These are phyloP conservation scores for Sitophilus oryzae DNA, from an alignment of 1,140 invertebrate genomes.

Conservation along the genomic window DNA sequence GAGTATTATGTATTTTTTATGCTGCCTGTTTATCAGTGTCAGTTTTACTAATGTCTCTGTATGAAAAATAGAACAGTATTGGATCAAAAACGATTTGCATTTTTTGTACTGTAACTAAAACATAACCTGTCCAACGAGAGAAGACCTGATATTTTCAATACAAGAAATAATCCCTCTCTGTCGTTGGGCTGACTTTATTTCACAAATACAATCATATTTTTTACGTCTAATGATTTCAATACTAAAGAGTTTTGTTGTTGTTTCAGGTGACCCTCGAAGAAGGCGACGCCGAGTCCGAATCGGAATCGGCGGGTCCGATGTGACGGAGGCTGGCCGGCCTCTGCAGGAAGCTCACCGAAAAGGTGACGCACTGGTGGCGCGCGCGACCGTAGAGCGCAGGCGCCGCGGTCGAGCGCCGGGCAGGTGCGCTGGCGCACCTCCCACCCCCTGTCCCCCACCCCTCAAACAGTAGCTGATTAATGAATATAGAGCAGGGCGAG, in stretches of 20 bases:
- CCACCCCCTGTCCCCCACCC: too few relatives aligned
- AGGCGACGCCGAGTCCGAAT: constrained; percentile 54
- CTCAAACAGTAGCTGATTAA: constrained; percentile 20
- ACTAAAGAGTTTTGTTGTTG: too few relatives aligned
- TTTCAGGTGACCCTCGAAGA: constrained; percentile 79
- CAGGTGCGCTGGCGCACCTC: constrained; percentile 19
- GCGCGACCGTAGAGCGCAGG: constrained; percentile 55
- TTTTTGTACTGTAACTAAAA: too few relatives aligned
- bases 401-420: constrained; percentile 23
- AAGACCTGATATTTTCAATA: not conserved
- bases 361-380: constrained; percentile 74
- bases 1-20: too few relatives aligned
- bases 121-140: too few relatives aligned
- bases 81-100: too few relatives aligned
- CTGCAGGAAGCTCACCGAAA: constrained; percentile 78
- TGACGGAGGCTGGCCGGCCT: constrained; percentile 82
- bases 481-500: constrained; percentile 12
- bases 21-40: too few relatives aligned
- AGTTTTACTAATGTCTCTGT: too few relatives aligned
- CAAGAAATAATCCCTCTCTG: not conserved
- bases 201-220: too few relatives aligned
- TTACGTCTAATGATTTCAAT: too few relatives aligned
- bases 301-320: constrained; percentile 65
- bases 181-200: not conserved
- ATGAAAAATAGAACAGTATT: too few relatives aligned